Base-by-base conservation (phyloP, 2,113 vertebrate genomes). In the Tympanuchus pallidicinctus region DNA sequence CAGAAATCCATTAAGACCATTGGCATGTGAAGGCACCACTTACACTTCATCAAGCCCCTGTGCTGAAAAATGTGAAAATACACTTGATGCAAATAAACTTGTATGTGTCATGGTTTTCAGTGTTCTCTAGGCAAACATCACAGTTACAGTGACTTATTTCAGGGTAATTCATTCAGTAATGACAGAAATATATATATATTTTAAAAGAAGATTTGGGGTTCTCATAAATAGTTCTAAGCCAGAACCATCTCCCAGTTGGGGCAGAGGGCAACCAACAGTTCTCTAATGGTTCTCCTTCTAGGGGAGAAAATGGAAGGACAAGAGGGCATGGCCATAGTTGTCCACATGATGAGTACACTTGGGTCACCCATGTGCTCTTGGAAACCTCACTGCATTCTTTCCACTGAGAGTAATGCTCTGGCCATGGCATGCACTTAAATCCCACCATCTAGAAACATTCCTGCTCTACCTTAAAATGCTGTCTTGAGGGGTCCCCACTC, bases 401-500 rank as follows among this genome's bases (percentile, higher is more conserved):
- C 8, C 38, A 61, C 6, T 0, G 1, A 13, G 42, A 42, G 56
- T 48, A 34, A 27, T 0, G 1, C 50, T 77, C 45, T 42, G 19
- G 32, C 83, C 1, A 4, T 50, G 0, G n/a, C 10, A 52, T 59
- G 20, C 61, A 2, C 72, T 89, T 93, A 90, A 93, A 92, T 82
- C 73, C 59, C 84, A 28, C 57, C 82, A 93, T 48, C 28, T 63
- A 52, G 57, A 78, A 86, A 30, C 79, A 65, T 88, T 76, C 71
- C 83, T 72, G 78, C 96, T 94, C 84, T 88, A 54, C 91, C 92
- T 97, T 94, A 95, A 96, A 95, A 91, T 40, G 2, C 83, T 92
- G 94, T 95, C 92, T 96, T 95, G 94, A 97, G 95, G 96, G 92
- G 91, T 80, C 81, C 71, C 94, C 95, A 95, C 95, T 97, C 95